Evolutionary conservation across 2,797 vertebrate species (phyloP).

Genomic region (Synaphobranchus kaupii): DNA sequence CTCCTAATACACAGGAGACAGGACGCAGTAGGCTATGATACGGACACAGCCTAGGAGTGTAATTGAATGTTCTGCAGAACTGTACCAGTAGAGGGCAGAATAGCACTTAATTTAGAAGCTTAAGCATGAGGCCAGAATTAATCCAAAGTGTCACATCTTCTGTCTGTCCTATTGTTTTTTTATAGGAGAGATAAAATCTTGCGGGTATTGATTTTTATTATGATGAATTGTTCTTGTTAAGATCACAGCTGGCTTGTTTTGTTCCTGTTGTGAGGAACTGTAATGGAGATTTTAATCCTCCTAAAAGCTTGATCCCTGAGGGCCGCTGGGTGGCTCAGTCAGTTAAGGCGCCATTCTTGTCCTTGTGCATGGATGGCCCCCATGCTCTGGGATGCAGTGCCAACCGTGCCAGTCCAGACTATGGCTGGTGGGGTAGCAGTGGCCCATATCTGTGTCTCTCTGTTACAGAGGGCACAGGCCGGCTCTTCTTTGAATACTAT

Average conservation of each 20-base stretch:
- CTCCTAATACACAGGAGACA: no score
- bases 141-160: not conserved
- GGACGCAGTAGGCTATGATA: no score
- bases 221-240: not conserved
- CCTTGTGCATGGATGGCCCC: not conserved
- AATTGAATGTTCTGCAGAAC: not conserved
- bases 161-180: not conserved
- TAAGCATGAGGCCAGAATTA: not conserved
- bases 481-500: slow-evolving; percentile 95
- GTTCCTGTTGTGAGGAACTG: not conserved
- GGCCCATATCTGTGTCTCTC: not conserved
- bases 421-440: not conserved
- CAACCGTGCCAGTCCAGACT: not conserved
- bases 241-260: not conserved
- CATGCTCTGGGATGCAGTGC: not conserved
- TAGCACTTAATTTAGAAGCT: not conserved
- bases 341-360: not conserved
- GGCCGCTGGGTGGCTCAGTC: not conserved
- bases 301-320: not conserved
- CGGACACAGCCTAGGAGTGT: not conserved
- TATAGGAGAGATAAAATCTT: not conserved
- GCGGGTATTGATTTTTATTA: not conserved
- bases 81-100: slow-evolving; percentile 4
- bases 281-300: not conserved
- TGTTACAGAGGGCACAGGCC: slow-evolving; percentile 86